Conservation (phyloP, 1,140 invertebrate species). For the Diorhabda elongata region DNA sequence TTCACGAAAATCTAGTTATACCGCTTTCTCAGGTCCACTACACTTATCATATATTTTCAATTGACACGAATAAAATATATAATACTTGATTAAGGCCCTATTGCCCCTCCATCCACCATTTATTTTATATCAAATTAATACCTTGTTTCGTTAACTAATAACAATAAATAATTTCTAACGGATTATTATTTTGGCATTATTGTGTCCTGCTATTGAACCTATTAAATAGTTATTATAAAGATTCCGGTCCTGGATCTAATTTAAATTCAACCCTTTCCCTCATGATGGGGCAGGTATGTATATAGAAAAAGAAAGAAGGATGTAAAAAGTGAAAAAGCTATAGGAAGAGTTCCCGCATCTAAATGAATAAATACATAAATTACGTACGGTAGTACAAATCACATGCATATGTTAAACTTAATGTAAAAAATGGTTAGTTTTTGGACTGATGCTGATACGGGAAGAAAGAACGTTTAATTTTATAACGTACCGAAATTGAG, state of each 20-base stretch:
- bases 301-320: conserved; percentile 20
- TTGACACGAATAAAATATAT: too few species aligned
- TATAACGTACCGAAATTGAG: neutral
- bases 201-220: too few species aligned
- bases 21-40: too few species aligned
- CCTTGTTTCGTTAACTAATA: too few species aligned
- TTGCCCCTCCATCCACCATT: too few species aligned
- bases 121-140: too few species aligned
- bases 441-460: neutral
- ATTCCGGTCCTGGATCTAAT: neutral
- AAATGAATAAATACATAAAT: conserved; percentile 32
- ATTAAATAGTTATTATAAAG: neutral
- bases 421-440: conserved; percentile 12
- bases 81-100: too few species aligned
- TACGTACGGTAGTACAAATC: conserved; percentile 23
- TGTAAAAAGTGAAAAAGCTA: conserved; percentile 29
- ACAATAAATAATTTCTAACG: too few species aligned
- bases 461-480: neutral
- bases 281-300: conserved; percentile 23
- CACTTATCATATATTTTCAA: too few species aligned
- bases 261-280: conserved; percentile 24
- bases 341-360: conserved; percentile 28
- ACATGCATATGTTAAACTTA: conserved; percentile 30
- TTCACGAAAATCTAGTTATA: too few species aligned
- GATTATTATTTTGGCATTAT: too few species aligned